Conservation (phyloP, 2,888 invertebrate species). For the Elegia similella region DNA sequence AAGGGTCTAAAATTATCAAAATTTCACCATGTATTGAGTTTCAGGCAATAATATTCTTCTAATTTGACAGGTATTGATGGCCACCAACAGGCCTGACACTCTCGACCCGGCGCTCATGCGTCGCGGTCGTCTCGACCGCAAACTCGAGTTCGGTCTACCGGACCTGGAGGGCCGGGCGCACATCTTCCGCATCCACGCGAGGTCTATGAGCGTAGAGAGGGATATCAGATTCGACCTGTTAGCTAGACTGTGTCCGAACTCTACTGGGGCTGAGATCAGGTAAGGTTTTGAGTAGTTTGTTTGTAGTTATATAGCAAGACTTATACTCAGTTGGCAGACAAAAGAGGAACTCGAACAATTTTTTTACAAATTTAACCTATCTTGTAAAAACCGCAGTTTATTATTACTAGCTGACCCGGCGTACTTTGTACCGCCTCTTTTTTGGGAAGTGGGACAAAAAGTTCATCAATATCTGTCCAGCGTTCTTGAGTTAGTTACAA, state of each 20-base stretch:
- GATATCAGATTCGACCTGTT: constrained; percentile 98
- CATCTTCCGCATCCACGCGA: constrained; percentile 99
- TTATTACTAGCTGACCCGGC: too few relatives aligned
- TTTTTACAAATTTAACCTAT: too few relatives aligned
- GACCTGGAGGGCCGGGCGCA: constrained; percentile 98
- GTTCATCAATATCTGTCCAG: too few relatives aligned
- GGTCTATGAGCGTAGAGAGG: constrained; percentile 99
- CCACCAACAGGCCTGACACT: constrained; percentile 99
- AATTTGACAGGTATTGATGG: constrained; percentile 95
- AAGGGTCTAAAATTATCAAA: too few relatives aligned
- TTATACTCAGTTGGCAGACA: too few relatives aligned
- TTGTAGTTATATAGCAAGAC: neutral
- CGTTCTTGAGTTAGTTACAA: too few relatives aligned
- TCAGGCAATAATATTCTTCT: too few relatives aligned
- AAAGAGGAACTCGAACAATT: too few relatives aligned
- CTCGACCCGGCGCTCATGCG: constrained; percentile 99
- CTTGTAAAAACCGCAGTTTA: too few relatives aligned
- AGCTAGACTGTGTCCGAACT: constrained; percentile 98
- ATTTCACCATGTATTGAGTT: too few relatives aligned
- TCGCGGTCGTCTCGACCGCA: constrained; percentile 98
- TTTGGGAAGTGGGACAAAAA: too few relatives aligned
- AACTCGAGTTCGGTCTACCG: constrained; percentile 98
- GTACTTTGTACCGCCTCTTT: too few relatives aligned
- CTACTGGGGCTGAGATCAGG: constrained; percentile 94
- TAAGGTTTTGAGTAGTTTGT: constrained; percentile 31